Evolutionary conservation across 2,888 invertebrate species (phyloP).

Genomic region (Coelopa pilipes): DNA sequence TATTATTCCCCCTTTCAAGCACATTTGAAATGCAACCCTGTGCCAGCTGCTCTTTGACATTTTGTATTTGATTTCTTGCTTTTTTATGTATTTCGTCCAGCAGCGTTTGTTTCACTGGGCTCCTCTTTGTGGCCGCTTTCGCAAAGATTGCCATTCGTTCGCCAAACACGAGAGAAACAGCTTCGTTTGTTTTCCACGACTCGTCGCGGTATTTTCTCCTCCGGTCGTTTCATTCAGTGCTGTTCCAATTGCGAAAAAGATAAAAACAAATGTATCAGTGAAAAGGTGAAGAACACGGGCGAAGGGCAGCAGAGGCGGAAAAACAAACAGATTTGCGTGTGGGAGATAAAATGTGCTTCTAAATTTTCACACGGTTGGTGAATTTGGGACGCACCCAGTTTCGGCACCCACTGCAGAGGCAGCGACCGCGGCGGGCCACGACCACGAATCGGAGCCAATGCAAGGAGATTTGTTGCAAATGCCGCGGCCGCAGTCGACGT

Average conservation of each 20-base stretch:
- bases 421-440: not conserved
- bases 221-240: slow-evolving; percentile 7
- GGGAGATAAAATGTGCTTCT: slow-evolving; percentile 14
- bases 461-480: not conserved
- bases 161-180: too few species aligned
- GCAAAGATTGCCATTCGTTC: too few species aligned
- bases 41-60: too few species aligned
- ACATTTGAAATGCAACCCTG: too few species aligned
- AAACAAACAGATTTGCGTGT: not conserved
- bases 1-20: too few species aligned
- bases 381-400: slow-evolving; percentile 24
- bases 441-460: slow-evolving; percentile 2
- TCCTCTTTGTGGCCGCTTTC: too few species aligned
- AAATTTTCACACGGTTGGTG: slow-evolving; percentile 11
- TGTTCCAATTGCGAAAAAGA: not conserved
- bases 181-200: too few species aligned
- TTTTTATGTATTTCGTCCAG: too few species aligned
- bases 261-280: slow-evolving; percentile 2
- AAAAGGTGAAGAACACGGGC: not conserved
- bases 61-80: too few species aligned
- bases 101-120: too few species aligned
- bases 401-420: not conserved
- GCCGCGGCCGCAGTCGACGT: slow-evolving; percentile 2
- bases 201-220: not conserved
- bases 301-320: not conserved